Evolutionary conservation across 2,797 vertebrate species (phyloP).

Genomic region (Sebastes hubbsi): DNA sequence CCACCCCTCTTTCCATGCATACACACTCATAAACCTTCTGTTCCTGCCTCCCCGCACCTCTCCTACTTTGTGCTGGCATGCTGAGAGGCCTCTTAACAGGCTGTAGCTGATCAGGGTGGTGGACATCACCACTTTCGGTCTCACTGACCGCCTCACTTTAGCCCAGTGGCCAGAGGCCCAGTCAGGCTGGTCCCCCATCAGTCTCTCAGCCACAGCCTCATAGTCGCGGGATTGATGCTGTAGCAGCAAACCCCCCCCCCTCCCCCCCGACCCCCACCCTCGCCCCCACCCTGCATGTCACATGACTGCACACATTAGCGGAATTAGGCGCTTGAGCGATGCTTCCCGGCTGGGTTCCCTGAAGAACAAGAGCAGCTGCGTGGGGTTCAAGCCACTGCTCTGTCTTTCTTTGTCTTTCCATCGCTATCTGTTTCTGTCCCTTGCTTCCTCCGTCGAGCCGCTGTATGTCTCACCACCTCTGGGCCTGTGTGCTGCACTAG

Average conservation of each 20-base stretch:
- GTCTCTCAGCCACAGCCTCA: conserved; percentile 59
- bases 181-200: conserved; percentile 62
- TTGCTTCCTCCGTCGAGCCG: conserved; percentile 66
- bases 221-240: conserved; percentile 78
- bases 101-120: conserved; percentile 44
- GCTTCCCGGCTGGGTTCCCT: conserved; percentile 91
- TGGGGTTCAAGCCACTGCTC: conserved; percentile 83
- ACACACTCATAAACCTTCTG: conserved; percentile 34
- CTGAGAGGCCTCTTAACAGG: conserved; percentile 10
- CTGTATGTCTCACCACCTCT: conserved; percentile 81
- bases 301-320: conserved; percentile 92
- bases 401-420: conserved; percentile 71
- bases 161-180: conserved; percentile 58
- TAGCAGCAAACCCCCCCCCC: conserved; percentile 61
- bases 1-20: background rate
- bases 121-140: conserved; percentile 30
- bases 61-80: conserved; percentile 20
- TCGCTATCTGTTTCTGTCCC: conserved; percentile 69
- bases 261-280: conserved; percentile 12
- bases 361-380: conserved; percentile 96
- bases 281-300: conserved; percentile 73
- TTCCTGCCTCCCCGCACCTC: conserved; percentile 11
- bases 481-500: conserved; percentile 80
- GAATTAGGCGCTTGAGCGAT: conserved; percentile 91
- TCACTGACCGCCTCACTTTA: conserved; percentile 25